These are phyloP conservation scores for Anomalospiza imberbis DNA, from an alignment of 2,797 vertebrate species.

Conservation along the genomic window DNA sequence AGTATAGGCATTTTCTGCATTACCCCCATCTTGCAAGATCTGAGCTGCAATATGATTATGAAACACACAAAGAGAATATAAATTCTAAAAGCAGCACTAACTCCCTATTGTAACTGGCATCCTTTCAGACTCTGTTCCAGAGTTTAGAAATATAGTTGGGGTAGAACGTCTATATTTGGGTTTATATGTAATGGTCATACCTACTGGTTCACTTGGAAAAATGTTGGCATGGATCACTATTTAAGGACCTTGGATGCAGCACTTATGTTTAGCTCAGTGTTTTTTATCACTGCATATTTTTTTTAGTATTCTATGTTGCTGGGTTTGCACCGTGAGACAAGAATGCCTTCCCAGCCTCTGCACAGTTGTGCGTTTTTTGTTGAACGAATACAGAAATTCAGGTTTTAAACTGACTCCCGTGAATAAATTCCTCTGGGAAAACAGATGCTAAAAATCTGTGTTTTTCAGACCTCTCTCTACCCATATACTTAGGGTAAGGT, in stretches of 20 bases:
- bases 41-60: neutral
- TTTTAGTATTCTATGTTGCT: neutral
- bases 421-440: neutral
- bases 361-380: neutral
- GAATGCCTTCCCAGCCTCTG: neutral
- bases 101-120: neutral
- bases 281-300: neutral
- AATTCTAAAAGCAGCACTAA: neutral
- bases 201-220: constrained; percentile 1
- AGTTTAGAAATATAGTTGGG: neutral
- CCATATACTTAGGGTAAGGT: neutral
- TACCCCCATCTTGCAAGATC: neutral
- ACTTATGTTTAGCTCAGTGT: neutral
- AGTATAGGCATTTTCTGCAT: neutral
- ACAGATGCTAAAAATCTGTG: neutral
- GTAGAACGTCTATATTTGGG: constrained; percentile 45
- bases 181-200: constrained; percentile 20
- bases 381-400: neutral
- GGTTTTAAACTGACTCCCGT: neutral
- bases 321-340: neutral
- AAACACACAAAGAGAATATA: neutral
- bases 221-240: neutral
- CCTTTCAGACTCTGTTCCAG: constrained; percentile 13
- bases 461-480: neutral
- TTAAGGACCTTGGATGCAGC: neutral